Base-by-base conservation (phyloP, 2,888 invertebrate species). In the Eretmocerus hayati region DNA sequence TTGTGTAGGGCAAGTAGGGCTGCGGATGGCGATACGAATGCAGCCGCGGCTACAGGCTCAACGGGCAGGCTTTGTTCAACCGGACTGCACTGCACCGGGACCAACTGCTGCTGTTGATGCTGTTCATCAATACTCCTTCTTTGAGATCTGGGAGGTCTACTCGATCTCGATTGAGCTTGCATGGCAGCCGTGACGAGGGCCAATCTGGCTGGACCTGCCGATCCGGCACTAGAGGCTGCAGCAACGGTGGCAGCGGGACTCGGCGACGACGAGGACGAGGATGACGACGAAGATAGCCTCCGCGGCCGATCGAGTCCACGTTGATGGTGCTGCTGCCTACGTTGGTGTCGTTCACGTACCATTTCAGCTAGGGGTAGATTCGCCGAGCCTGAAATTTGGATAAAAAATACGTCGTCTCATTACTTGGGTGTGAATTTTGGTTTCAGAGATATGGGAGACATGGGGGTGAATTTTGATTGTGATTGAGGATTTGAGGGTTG, bases 1-100 rank as follows among this genome's bases (percentile, higher is more conserved):
- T 76, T 74, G 58, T 77, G 77, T 43, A 77, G 59, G 13, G 77
- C 74, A 50, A 77, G 65, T 36, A 78, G 66, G 16, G 77, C 72
- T 38, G 76, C 75, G 22, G 76, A 72, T 38, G 76, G 67, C 26
- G 71, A 70, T 32, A 69, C 69, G 60, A 68, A 70, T 48, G 69
- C 63, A 5, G 70, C 65, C 55, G 69, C 71, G 42, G 69, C n/a
- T n/a, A n/a, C n/a, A 64, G 68, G 64, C 59, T 71, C 71, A 62
- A 71, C 67, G 52, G 66, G 60, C 49, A 65, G 58, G n/a, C n/a
- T n/a, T n/a, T n/a, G n/a, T n/a, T n/a, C n/a, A n/a, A n/a, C n/a
- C 60, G 55, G 20, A 59, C 65, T 48, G n/a, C 58, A 55, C 19
- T 58, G 43, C n/a, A 57, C 54, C 18, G 57, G 38, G 16, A 60